A percentile compares a stretch with the other conserved stretches of the same genome.
Evolutionary conservation across 2,888 invertebrate genomes (phyloP).

Genomic region (Tuta absoluta): DNA sequence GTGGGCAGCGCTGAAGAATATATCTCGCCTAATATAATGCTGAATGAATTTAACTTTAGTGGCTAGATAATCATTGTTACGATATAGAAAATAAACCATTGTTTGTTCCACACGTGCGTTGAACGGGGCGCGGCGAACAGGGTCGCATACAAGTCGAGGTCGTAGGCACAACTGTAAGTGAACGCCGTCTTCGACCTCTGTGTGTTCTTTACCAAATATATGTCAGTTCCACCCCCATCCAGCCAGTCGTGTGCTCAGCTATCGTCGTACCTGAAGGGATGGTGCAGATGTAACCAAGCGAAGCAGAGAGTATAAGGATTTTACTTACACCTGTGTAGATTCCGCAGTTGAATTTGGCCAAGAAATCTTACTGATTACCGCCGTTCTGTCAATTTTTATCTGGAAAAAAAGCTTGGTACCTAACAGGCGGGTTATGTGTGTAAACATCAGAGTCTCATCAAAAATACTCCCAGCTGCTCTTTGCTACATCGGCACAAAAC

Average conservation of each 20-base stretch:
- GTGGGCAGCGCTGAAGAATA: no score
- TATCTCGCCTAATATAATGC: neutral
- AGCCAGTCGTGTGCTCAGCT: constrained; percentile 67
- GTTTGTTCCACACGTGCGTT: constrained; percentile 77
- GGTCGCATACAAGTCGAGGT: constrained; percentile 78
- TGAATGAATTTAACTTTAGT: neutral
- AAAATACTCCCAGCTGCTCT: no score
- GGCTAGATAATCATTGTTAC: neutral
- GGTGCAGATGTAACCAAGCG: neutral
- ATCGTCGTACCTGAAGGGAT: constrained; percentile 63
- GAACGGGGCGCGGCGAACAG: constrained; percentile 66
- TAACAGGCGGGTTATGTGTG: no score
- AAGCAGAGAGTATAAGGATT: neutral
- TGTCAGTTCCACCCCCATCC: constrained; percentile 62
- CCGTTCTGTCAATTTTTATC: no score
- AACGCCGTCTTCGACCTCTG: constrained; percentile 62
- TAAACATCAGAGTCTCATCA: no score
- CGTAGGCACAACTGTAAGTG: constrained; percentile 82
- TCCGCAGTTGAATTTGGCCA: no score
- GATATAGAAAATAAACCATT: constrained; percentile 54
- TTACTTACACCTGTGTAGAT: no score
- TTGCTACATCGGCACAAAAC: no score
- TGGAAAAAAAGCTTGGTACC: no score
- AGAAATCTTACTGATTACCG: no score
- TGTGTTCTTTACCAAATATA: constrained; percentile 71